Percentiles rank a stretch among this genome's conserved stretches.
Conservation (phyloP, 2,113 vertebrate species). For the Chaenocephalus aceratus region DNA sequence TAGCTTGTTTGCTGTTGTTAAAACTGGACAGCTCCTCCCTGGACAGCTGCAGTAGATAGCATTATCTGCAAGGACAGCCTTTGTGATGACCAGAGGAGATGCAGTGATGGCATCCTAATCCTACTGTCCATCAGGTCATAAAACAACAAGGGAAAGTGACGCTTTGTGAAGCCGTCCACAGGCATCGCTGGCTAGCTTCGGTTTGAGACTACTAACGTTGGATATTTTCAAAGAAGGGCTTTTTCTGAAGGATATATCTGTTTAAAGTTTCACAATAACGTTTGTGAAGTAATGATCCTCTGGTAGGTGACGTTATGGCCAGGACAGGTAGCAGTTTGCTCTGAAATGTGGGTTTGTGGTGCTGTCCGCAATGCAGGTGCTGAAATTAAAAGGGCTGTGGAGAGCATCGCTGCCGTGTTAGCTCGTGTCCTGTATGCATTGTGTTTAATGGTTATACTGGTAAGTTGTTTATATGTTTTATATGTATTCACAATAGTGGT, state of each 20-base stretch:
- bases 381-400: constrained; percentile 65
- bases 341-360: constrained; percentile 39
- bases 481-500: not conserved
- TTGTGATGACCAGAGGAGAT: constrained; percentile 36
- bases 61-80: constrained; percentile 46
- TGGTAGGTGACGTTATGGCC: not conserved
- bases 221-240: constrained; percentile 10
- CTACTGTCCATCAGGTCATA: not conserved
- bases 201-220: constrained; percentile 12
- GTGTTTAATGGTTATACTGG: not conserved
- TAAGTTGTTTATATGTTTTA: not conserved
- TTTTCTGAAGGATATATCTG: not conserved
- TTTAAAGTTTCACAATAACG: not conserved
- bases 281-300: not conserved
- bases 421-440: not conserved
- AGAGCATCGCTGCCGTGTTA: constrained; percentile 23
- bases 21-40: constrained; percentile 61
- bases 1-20: constrained; percentile 38
- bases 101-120: constrained; percentile 30
- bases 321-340: constrained; percentile 19
- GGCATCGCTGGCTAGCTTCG: not conserved
- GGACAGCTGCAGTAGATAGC: constrained; percentile 20
- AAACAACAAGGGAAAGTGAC: not conserved
- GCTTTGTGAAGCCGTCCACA: not conserved
- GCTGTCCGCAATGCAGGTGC: constrained; percentile 88